Conservation (phyloP, 2,888 invertebrate species). For the Platycheirus albimanus region DNA sequence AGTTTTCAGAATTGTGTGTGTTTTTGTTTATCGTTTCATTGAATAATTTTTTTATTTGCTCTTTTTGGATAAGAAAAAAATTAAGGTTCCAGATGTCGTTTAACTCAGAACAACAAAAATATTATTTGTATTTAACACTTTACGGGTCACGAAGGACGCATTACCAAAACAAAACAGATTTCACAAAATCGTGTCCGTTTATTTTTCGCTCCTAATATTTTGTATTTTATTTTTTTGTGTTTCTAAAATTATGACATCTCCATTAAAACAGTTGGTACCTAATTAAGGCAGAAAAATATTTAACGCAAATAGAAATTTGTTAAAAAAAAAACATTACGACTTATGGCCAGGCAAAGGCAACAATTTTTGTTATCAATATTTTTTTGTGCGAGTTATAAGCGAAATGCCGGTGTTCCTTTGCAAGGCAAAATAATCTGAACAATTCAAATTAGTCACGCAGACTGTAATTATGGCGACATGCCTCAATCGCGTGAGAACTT, state of each 20-base stretch:
- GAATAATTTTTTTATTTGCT: too few species aligned
- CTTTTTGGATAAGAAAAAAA: too few species aligned
- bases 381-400: conserved; percentile 10
- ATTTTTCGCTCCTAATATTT: not conserved
- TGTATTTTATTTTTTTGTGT: not conserved
- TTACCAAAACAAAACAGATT: not conserved
- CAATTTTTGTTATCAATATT: not conserved
- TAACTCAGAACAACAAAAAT: too few species aligned
- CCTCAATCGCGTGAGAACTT: conserved; percentile 21
- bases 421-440: conserved; percentile 5
- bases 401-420: conserved; percentile 24
- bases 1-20: too few species aligned
- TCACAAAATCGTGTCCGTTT: not conserved
- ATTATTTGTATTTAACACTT: too few species aligned
- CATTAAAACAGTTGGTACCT: conserved; percentile 33
- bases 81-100: too few species aligned
- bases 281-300: conserved; percentile 18
- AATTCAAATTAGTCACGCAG: conserved; percentile 17
- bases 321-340: conserved; percentile 17
- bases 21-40: too few species aligned
- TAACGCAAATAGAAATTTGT: conserved; percentile 2
- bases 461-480: conserved; percentile 12
- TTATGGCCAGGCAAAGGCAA: not conserved
- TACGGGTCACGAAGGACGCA: too few species aligned
- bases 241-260: conserved; percentile 15